Evolutionary conservation across 1,140 invertebrate species (phyloP).

Genomic region (Nephotettix cincticeps): DNA sequence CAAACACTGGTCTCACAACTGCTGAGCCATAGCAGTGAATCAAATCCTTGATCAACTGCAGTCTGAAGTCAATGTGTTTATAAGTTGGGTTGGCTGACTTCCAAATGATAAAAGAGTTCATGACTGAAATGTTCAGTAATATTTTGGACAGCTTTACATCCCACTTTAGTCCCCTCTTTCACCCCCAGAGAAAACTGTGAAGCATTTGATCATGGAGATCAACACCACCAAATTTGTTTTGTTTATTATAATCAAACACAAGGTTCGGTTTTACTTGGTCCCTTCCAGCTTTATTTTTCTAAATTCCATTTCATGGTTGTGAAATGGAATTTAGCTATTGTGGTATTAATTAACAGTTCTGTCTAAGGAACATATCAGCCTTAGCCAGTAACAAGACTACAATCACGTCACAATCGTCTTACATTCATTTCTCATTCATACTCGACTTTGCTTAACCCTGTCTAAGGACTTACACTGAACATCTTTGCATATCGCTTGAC

Average conservation of each 20-base stretch:
- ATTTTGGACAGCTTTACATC: slow-evolving; percentile 9
- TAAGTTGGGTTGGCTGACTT: neutral
- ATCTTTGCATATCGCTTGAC: too few relatives aligned
- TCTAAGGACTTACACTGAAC: too few relatives aligned
- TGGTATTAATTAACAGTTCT: too few relatives aligned
- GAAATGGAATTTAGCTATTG: too few relatives aligned
- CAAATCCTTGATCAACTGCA: neutral
- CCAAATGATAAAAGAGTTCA: slow-evolving; percentile 18
- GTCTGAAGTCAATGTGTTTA: neutral
- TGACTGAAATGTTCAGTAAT: neutral
- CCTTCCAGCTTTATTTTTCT: neutral
- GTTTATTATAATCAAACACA: slow-evolving; percentile 27
- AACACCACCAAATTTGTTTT: slow-evolving; percentile 24
- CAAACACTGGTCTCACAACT: neutral
- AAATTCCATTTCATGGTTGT: too few relatives aligned
- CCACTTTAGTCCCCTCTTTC: slow-evolving; percentile 8
- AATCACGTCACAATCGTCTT: too few relatives aligned
- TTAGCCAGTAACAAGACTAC: too few relatives aligned
- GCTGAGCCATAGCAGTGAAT: neutral
- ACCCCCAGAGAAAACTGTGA: slow-evolving; percentile 11
- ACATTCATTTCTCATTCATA: too few relatives aligned
- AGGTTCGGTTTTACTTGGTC: slow-evolving; percentile 17
- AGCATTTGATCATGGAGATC: slow-evolving; percentile 30
- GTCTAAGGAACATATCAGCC: too few relatives aligned
- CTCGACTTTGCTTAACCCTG: too few relatives aligned